Evolutionary conservation across 2,113 vertebrate genomes (phyloP).

Genomic region (Dissostichus mawsoni): DNA sequence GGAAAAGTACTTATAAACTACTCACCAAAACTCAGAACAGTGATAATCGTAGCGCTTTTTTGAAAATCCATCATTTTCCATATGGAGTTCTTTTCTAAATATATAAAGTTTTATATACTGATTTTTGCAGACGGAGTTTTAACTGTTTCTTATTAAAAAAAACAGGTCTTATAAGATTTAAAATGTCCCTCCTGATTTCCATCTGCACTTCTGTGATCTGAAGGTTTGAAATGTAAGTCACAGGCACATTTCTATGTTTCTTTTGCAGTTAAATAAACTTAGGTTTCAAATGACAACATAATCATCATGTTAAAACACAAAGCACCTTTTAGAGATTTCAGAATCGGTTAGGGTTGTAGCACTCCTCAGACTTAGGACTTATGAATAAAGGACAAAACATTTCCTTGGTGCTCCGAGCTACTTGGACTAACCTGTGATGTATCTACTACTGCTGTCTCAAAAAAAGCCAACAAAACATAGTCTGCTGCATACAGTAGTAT

Average conservation of each 20-base stretch:
- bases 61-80: constrained; percentile 17
- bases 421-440: constrained; percentile 49
- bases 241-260: background rate
- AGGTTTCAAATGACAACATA: constrained; percentile 11
- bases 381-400: constrained; percentile 1
- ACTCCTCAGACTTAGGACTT: constrained; percentile 13
- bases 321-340: constrained; percentile 14
- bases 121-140: constrained; percentile 25
- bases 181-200: background rate
- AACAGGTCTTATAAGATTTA: constrained; percentile 15
- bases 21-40: constrained; percentile 21
- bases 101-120: constrained; percentile 15
- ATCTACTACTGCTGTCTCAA: constrained; percentile 42
- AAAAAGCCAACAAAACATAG: constrained; percentile 54
- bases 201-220: background rate
- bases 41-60: constrained; percentile 49
- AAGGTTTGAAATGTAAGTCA: background rate
- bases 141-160: constrained; percentile 8
- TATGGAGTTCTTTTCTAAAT: constrained; percentile 13
- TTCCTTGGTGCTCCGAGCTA: constrained; percentile 26
- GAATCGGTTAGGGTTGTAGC: constrained; percentile 22
- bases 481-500: constrained; percentile 35
- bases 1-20: constrained; percentile 17
- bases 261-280: background rate
- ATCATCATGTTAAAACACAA: constrained; percentile 20